Conservation (phyloP, 2,888 invertebrate genomes). For the Oligia fasciuncula region DNA sequence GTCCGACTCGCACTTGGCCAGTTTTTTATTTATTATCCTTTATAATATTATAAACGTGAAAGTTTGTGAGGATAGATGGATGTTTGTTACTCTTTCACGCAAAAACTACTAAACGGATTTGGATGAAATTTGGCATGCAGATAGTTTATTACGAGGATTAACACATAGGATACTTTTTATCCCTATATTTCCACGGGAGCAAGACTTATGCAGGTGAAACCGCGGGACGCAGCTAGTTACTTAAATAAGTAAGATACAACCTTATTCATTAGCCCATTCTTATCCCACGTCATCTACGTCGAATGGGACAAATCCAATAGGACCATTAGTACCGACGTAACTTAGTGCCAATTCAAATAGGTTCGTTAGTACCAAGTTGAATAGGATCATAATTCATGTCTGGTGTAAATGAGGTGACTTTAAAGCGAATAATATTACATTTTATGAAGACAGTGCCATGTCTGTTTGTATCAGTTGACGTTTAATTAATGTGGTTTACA, state of each 20-base stretch:
- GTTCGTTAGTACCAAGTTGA: constrained; percentile 39
- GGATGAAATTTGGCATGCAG: too few species aligned
- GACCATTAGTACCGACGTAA: constrained; percentile 23
- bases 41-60: too few species aligned
- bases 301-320: constrained; percentile 23
- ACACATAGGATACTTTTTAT: too few species aligned
- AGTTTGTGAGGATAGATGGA: too few species aligned
- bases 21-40: too few species aligned
- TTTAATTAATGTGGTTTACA: constrained; percentile 12
- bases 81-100: too few species aligned
- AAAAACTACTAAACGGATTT: too few species aligned
- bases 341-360: constrained; percentile 36
- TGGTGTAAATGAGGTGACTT: constrained; percentile 28
- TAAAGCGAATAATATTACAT: constrained; percentile 23
- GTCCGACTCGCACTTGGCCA: too few species aligned
- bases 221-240: too few species aligned
- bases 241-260: background rate
- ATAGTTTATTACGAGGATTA: too few species aligned
- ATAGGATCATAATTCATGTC: constrained; percentile 37
- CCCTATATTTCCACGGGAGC: too few species aligned
- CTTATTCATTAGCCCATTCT: constrained; percentile 11
- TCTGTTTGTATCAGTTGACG: constrained; percentile 2
- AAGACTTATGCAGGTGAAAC: too few species aligned
- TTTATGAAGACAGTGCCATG: constrained; percentile 5
- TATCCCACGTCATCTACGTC: constrained; percentile 14